phyloP scores from a whole-genome alignment of 2,888 invertebrate genomes.

The Smittia aterrima region DNA sequence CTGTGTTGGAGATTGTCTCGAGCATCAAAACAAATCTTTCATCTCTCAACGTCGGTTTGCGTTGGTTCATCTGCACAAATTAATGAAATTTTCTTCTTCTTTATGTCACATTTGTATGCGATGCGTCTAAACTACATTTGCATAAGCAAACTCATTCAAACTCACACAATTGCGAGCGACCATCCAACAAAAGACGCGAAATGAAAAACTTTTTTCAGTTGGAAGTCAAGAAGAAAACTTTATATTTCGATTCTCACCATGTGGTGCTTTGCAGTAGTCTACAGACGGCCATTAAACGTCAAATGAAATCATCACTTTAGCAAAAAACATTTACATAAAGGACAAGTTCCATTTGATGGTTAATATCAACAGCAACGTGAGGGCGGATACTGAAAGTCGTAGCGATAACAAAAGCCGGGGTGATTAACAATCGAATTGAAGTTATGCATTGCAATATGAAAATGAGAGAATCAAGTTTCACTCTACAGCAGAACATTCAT shows the following conservation, averaged over 20 bases:
- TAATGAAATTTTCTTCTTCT: background rate
- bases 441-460: no score
- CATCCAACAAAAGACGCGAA: no score
- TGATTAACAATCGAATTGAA: no score
- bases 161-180: no score
- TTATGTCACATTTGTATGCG: background rate
- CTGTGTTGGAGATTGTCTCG: no score
- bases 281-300: background rate
- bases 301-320: background rate
- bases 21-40: background rate
- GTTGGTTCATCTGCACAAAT: background rate
- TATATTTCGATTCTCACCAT: background rate
- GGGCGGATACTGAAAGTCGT: no score
- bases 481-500: no score
- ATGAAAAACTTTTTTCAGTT: background rate
- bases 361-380: no score
- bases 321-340: no score
- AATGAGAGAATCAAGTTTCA: no score
- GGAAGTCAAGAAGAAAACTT: background rate
- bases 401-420: no score
- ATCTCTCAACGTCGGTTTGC: background rate
- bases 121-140: background rate
- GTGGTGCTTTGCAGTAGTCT: slow-evolving; percentile 1
- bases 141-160: background rate
- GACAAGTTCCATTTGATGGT: no score